Evolutionary conservation across 2,888 invertebrate genomes (phyloP).

Genomic region (Mimumesa dahlbomi): DNA sequence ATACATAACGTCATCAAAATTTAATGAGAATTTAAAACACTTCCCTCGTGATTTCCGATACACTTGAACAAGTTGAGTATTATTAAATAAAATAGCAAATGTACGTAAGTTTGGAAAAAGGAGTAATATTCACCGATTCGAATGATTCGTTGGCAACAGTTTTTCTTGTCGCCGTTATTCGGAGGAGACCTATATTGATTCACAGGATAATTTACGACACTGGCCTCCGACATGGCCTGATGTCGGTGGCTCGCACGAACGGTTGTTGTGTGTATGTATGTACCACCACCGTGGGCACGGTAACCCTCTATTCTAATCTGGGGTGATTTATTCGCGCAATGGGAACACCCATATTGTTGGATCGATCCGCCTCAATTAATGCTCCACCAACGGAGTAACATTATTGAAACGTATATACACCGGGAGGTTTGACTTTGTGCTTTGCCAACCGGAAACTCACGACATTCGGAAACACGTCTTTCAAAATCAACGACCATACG

Average conservation of each 20-base stretch:
- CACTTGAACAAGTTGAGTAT: no score
- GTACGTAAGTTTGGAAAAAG: no score
- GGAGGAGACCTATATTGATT: constrained; percentile 58
- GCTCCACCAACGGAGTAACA: constrained; percentile 26
- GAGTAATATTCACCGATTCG: no score
- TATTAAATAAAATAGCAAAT: no score
- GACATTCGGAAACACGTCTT: no score
- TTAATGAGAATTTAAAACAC: no score
- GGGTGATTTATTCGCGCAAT: constrained; percentile 56
- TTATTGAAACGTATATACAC: constrained; percentile 42
- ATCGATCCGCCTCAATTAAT: constrained; percentile 39
- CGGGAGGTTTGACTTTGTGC: background rate
- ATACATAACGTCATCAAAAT: no score
- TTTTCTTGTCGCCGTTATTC: background rate
- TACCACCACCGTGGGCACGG: constrained; percentile 3
- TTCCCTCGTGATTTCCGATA: no score
- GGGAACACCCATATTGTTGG: constrained; percentile 42
- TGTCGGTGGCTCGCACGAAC: constrained; percentile 8
- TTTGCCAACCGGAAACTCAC: no score
- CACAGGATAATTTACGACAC: constrained; percentile 58
- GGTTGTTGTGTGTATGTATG: no score
- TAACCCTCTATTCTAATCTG: constrained; percentile 47
- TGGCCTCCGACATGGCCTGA: constrained; percentile 1
- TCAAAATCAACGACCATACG: no score
- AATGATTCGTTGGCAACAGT: no score